Evolutionary conservation across 2,113 vertebrate species (phyloP), one percentile per base, ranked within the genome.

Genomic region (Isurus oxyrinchus): DNA sequence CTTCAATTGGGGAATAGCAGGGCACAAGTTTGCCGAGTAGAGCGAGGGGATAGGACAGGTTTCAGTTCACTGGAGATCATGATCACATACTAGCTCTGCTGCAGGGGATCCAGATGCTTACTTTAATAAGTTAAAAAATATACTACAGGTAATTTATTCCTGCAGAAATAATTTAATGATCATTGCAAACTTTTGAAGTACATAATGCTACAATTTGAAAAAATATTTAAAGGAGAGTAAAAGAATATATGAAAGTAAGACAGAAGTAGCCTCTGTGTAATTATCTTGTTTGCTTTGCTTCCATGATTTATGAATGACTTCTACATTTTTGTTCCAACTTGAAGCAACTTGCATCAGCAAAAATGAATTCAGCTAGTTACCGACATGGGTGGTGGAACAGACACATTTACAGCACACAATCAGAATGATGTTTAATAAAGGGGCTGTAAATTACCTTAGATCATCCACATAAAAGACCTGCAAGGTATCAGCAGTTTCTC

Each of bases 301-400:
- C 81, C 76, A 81, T 84, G 79, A 84, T 84, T 84, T 84, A 84
- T 84, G 81, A 84, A 84, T 84, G 40, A 84, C 23, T 84, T 84
- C 16, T 40, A 44, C 79, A 84, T 44, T 40, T 84, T 84, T 84
- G 81, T 84, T 84, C 40, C 81, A 84, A 84, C 81, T 84, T 84
- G 81, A 84, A 84, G 19, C 81, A 84, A 84, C 81, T 84, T 84
- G 81, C 81, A 49, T 84, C 40, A 84, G 81, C 81, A 84, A 84
- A 84, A 84, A 84, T 19, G 11, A 81, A 84, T 44, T 84, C 81
- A 84, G 19, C 5, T 1, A 49, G 81, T 19, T 81, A 81, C 35
- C 35, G 35, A 81, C 76, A 81, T 84, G 81, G 40, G 81, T 44
- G 81, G 81, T 49, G 40, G 16, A 44, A 84, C n/a, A 84, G 79